Conservation (phyloP, 2,113 vertebrate species). For the Pterophyllum scalare region DNA sequence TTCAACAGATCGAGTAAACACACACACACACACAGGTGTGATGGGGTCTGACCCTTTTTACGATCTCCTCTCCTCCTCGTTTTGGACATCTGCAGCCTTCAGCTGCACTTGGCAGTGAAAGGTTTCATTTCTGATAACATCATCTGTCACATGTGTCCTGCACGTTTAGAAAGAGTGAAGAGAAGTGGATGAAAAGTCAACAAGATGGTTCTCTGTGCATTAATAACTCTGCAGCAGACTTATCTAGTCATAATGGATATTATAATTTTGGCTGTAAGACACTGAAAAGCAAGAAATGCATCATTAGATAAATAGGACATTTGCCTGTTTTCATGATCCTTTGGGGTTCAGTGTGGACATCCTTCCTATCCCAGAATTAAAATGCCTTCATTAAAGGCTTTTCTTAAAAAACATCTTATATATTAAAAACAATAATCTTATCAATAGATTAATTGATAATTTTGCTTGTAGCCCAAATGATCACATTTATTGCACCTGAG, state of each 20-base stretch:
- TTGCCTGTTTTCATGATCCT: background rate
- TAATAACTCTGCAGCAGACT: background rate
- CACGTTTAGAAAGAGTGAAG: no score
- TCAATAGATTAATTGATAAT: background rate
- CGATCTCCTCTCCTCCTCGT: no score
- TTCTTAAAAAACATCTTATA: background rate
- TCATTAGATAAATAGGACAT: background rate
- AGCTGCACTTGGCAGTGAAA: no score
- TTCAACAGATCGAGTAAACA: no score
- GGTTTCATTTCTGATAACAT: no score
- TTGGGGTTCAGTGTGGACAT: background rate
- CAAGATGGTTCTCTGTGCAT: background rate
- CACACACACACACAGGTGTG: no score
- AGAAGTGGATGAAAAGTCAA: no score
- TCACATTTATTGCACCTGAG: background rate
- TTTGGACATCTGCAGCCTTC: no score
- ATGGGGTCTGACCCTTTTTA: no score
- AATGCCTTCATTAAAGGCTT: background rate
- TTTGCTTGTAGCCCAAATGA: background rate
- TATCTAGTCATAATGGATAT: background rate
- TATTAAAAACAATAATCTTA: background rate
- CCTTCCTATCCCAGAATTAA: background rate
- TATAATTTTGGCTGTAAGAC: no score
- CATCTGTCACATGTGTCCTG: no score
- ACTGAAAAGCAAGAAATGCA: background rate